Evolutionary conservation across 2,888 invertebrate genomes (phyloP), one percentile per base, ranked within the genome.

Genomic region (Apodemia hepburni): DNA sequence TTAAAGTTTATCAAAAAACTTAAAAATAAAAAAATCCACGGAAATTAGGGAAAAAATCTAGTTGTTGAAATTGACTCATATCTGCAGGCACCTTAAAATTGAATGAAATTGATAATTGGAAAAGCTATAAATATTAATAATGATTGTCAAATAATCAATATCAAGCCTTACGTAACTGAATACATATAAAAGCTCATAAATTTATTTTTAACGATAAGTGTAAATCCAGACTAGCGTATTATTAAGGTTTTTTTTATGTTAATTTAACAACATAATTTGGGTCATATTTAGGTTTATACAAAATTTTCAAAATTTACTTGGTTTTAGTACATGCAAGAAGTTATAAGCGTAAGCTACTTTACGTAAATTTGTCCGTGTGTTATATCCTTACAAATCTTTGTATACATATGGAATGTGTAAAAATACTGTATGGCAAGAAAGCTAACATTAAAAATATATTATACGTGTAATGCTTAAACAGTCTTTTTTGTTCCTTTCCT

Each of bases 401-500:
- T 22, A 22, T 51, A 4, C 51, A 12, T 51, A 22, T 51, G 49
- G n/a, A n/a, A n/a, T n/a, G n/a, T 49, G 38, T 12, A 38, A 17
- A 49, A 17, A 18, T 18, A 18, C n/a, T 18, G 6, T 51, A 11
- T 12, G 22, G 3, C 9, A 12, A 51, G 27, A 54, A 11, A 12
- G 51, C 18, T 22, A 51, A 11, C 17, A 51, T 51, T 51, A 51
- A 51, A 18, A 11, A 51, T 51, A 17, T 22, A 11, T 51, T 1
- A 7, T 35, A 51, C 17, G 22, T 18, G 3, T 51, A 51, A 18
- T 51, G 18, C 22, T 51, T 22, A 8, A 47, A 38, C 38, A 51
- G 51, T 54, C 22, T 57, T 61, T 61, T 61, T 15, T 57, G 61
- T 61, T 61, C 61, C 61, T 57, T 57, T 61, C 57, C 29, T 22